Percentiles rank a stretch among this genome's conserved stretches.
Conservation (phyloP, 2,113 vertebrate genomes). For the Salvelinus alpinus region DNA sequence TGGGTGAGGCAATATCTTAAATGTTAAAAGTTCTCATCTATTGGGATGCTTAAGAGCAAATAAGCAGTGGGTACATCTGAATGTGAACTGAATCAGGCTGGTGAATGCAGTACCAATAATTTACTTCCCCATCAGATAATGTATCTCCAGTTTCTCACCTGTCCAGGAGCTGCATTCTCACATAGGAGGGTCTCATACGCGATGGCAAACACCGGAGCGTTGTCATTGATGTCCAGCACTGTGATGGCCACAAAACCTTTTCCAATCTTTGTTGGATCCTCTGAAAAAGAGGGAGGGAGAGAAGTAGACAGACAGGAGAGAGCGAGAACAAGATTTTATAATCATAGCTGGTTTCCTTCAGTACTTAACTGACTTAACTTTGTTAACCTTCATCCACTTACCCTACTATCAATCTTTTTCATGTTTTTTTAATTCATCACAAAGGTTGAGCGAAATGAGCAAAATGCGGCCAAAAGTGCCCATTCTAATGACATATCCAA, state of each 20-base stretch:
- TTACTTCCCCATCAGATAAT: neutral
- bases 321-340: neutral
- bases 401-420: slow-evolving; percentile 56
- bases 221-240: slow-evolving; percentile 93
- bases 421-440: slow-evolving; percentile 61
- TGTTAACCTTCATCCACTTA: slow-evolving; percentile 35
- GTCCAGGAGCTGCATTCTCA: slow-evolving; percentile 85
- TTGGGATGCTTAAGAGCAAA: too few relatives aligned
- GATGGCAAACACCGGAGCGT: slow-evolving; percentile 91
- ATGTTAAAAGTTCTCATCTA: too few relatives aligned
- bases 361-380: slow-evolving; percentile 30
- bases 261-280: slow-evolving; percentile 89
- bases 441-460: slow-evolving; percentile 30
- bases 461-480: neutral
- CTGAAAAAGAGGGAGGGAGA: slow-evolving; percentile 57
- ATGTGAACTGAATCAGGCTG: neutral
- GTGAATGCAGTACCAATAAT: too few relatives aligned
- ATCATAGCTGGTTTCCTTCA: slow-evolving; percentile 21
- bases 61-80: too few relatives aligned
- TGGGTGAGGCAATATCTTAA: too few relatives aligned
- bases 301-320: neutral
- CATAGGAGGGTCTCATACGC: slow-evolving; percentile 92
- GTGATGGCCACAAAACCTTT: slow-evolving; percentile 85
- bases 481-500: slow-evolving; percentile 48
- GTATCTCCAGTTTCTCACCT: slow-evolving; percentile 74